Evolutionary conservation across 2,797 vertebrate species (phyloP), one percentile per base, ranked within the genome.

Genomic region (Molossus molossus): DNA sequence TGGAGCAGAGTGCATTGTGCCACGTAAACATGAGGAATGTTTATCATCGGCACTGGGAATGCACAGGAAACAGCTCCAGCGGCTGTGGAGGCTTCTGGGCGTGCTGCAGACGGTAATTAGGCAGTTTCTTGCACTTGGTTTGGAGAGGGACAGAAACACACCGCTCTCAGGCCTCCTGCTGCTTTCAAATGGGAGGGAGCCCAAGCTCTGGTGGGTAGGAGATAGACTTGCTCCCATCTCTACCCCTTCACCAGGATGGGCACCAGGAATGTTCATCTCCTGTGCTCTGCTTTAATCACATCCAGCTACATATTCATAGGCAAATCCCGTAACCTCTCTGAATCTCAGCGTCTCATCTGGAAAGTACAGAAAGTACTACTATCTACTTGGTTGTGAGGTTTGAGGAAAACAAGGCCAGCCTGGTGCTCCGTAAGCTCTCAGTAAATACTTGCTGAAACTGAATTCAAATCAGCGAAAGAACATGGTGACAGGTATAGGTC

Each of bases 11-110:
- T 6, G 67, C 29, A 80, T 90, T 0, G 17, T 0, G 7, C 86
- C 92, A 85, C 83, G 92, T 81, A 97, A 94, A 87, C 91, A 69
- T 84, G 95, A 97, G 92, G 97, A 88, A 73, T 93, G 79, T 87
- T 84, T 75, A 91, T 85, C 94, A 85, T 91, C 55, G 48, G 88
- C 17, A 0, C 80, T 27, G 79, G 48, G 87, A 91, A 84, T 0
- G 9, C 87, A 45, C 0, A 0, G 92, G 86, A 91, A 91, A 72
- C 77, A 81, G 37, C 65, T 48, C 73, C 0, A 4, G 69, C 1
- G 15, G 84, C 72, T 76, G 62, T 0, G 5, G 73, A 40, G 6
- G 48, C 95, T 96, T 93, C 82, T 40, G 83, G 83, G 79, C 94
- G 45, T n/a, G 75, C 83, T 57, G 72, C 91, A 89, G 91, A 91